Evolutionary conservation across 2,113 vertebrate species (phyloP).

Genomic region (Phalacrocorax carbo): DNA sequence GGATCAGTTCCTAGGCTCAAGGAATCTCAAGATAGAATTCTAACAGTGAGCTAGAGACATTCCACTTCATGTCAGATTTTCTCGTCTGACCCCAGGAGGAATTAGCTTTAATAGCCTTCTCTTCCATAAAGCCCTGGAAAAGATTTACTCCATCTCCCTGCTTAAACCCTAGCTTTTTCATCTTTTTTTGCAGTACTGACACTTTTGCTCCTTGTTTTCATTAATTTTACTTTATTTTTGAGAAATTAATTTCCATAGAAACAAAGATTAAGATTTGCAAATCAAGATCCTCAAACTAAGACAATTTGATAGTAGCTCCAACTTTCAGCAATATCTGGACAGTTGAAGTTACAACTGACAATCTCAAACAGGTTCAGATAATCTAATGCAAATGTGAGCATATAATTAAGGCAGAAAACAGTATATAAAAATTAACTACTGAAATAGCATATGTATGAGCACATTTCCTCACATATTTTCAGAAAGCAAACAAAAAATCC

Average conservation of each 20-base stretch:
- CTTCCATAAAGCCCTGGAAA: not conserved
- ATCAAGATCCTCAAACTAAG: not conserved
- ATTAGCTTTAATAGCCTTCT: not conserved
- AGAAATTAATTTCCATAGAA: not conserved
- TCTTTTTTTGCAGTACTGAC: not conserved
- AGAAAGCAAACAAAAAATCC: not conserved
- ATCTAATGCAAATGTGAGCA: not conserved
- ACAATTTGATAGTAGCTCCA: not conserved
- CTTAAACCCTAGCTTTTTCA: not conserved
- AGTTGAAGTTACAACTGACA: not conserved
- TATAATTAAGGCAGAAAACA: not conserved
- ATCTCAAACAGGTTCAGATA: not conserved
- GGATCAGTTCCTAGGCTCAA: not conserved
- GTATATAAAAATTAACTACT: not conserved
- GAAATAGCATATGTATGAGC: not conserved
- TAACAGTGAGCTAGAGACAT: not conserved
- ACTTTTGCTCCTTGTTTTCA: not conserved
- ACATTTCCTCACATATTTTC: not conserved
- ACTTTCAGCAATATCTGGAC: not conserved
- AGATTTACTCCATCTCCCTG: not conserved
- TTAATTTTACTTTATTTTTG: not conserved
- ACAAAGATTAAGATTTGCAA: not conserved
- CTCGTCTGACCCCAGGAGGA: not conserved
- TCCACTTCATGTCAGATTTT: not conserved
- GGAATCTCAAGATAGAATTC: not conserved